phyloP scores from a whole-genome alignment of 2,888 invertebrate species.

The Linyphia triangularis region DNA sequence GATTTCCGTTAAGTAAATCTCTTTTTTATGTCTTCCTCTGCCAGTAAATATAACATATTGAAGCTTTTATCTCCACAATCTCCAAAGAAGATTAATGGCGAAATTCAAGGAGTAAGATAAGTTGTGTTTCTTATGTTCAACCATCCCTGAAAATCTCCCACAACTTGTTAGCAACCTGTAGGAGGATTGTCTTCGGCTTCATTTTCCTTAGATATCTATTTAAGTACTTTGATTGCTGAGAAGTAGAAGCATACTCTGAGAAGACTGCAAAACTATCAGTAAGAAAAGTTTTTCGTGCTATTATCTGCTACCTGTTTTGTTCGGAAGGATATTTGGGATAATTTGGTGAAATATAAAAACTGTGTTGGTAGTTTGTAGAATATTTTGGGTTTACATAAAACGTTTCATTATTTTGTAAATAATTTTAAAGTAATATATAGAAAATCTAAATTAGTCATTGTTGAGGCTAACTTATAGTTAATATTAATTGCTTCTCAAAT shows the following conservation, averaged over 20 bases:
- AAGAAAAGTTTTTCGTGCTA: background rate
- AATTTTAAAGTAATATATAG: no score
- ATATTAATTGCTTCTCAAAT: no score
- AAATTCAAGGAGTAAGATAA: background rate
- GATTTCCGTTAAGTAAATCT: background rate
- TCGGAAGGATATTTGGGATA: no score
- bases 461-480: no score
- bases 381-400: no score
- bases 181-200: background rate
- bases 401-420: no score
- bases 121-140: background rate
- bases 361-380: no score
- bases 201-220: slow-evolving; percentile 44
- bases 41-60: slow-evolving; percentile 7
- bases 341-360: no score
- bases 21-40: background rate
- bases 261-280: background rate
- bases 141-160: background rate
- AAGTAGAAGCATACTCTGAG: background rate
- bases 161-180: background rate
- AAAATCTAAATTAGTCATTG: no score
- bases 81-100: background rate
- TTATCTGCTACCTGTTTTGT: background rate
- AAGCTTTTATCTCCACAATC: slow-evolving; percentile 5
- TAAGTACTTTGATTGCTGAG: background rate